phyloP scores from a whole-genome alignment of 1,140 invertebrate species.

The Sogatella furcifera region DNA sequence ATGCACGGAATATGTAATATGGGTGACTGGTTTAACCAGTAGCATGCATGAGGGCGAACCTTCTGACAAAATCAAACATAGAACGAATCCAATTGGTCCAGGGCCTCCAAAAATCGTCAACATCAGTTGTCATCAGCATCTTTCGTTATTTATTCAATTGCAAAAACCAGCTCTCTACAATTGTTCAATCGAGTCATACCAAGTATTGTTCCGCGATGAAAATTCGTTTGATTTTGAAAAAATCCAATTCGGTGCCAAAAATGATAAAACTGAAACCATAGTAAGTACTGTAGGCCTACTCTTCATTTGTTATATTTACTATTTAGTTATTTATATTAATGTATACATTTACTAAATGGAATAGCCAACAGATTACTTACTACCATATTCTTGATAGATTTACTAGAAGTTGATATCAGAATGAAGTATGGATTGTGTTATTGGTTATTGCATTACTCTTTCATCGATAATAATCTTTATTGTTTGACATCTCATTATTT shows the following conservation, averaged over 20 bases:
- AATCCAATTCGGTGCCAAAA: slow-evolving; percentile 45
- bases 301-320: neutral
- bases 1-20: slow-evolving; percentile 73
- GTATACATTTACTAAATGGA: no score
- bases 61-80: slow-evolving; percentile 56
- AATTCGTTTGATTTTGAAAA: slow-evolving; percentile 46
- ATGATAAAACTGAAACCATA: slow-evolving; percentile 45
- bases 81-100: slow-evolving; percentile 72
- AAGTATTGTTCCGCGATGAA: slow-evolving; percentile 55
- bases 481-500: no score
- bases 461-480: no score
- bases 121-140: slow-evolving; percentile 64
- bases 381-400: no score
- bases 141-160: slow-evolving; percentile 72
- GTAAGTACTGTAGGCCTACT: no score
- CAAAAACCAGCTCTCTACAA: slow-evolving; percentile 57
- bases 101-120: slow-evolving; percentile 68
- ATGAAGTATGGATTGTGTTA: no score
- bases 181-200: slow-evolving; percentile 68
- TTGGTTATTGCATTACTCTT: no score
- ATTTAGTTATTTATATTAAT: no score
- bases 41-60: slow-evolving; percentile 43
- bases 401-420: no score
- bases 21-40: slow-evolving; percentile 65
- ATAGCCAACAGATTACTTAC: no score